Evolutionary conservation across 2,113 vertebrate genomes (phyloP), one percentile per base, ranked within the genome.

Genomic region (Strigops habroptila): DNA sequence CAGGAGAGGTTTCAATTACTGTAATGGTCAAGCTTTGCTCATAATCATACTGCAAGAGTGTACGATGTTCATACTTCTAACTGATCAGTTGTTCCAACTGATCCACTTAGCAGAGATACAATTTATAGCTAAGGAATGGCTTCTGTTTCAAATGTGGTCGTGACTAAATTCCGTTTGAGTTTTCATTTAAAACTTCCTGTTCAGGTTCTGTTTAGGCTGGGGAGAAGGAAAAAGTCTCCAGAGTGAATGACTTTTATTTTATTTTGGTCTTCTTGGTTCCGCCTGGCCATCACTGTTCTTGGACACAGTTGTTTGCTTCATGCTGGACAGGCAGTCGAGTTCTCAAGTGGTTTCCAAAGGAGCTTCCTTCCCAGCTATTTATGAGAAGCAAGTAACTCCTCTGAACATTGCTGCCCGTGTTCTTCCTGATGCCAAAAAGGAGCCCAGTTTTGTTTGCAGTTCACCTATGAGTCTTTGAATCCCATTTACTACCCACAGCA

Each of bases 141-240:
- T 90, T 67, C 69, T n/a, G 8, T 67, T 93, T 79, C 16, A 62
- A n/a, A 65, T 43, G 30, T 31, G 44, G 35, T 35, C 70, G 37
- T 44, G 43, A n/a, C 10, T 35, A 13, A 70, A 44, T 53, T 78
- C n/a, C 65, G 6, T 18, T 18, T 69, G 48, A 55, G 10, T 84
- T 44, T 57, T 65, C 5, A 1, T 31, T 55, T 37, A 33, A 74
- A 69, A 48, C 11, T 81, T 86, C 18, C 41, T 48, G 33, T 69
- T 78, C 41, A 44, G 9, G 8, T 74, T 87, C 37, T 12, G 4
- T 48, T 81, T 53, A n/a, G 30, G 25, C 31, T 41, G 49, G 18
- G 1, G 8, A 3, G 2, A 11, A 2, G 7, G 22, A 22, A n/a
- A 28, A 37, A 35, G 8, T 33, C 18, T 55, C 30, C 18, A 7